Conservation (phyloP, 2,888 invertebrate species). For the Xanthorhoe spadicearia region DNA sequence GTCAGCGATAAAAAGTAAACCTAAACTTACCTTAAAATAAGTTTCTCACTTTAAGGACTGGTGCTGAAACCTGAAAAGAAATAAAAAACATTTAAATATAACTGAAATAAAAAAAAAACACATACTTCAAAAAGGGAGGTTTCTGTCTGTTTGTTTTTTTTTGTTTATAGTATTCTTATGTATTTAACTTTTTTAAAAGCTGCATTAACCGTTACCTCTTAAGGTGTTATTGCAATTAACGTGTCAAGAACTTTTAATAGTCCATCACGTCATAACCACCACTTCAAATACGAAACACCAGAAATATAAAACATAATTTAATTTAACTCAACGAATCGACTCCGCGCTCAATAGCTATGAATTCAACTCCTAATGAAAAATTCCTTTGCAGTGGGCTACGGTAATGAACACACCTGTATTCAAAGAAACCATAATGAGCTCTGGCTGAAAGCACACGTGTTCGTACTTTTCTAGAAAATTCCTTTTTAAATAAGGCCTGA, state of each 20-base stretch:
- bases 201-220: too few species aligned
- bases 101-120: background rate
- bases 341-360: constrained; percentile 51
- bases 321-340: constrained; percentile 31
- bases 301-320: constrained; percentile 30
- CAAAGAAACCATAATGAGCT: constrained; percentile 52
- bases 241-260: too few species aligned
- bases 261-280: constrained; percentile 3
- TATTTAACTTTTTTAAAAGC: too few species aligned
- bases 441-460: constrained; percentile 46
- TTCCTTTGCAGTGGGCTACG: constrained; percentile 61
- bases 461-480: constrained; percentile 44
- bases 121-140: too few species aligned
- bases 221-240: too few species aligned
- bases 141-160: too few species aligned
- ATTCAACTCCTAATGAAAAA: constrained; percentile 77
- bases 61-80: constrained; percentile 19
- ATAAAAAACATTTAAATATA: background rate
- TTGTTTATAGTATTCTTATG: too few species aligned
- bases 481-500: constrained; percentile 60
- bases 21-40: constrained; percentile 20
- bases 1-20: too few species aligned
- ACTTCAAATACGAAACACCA: constrained; percentile 12
- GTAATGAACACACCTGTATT: constrained; percentile 52
- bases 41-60: background rate